These are phyloP conservation scores for Mandrillus leucophaeus DNA, from an alignment of 2,113 vertebrate species.

Conservation along the genomic window DNA sequence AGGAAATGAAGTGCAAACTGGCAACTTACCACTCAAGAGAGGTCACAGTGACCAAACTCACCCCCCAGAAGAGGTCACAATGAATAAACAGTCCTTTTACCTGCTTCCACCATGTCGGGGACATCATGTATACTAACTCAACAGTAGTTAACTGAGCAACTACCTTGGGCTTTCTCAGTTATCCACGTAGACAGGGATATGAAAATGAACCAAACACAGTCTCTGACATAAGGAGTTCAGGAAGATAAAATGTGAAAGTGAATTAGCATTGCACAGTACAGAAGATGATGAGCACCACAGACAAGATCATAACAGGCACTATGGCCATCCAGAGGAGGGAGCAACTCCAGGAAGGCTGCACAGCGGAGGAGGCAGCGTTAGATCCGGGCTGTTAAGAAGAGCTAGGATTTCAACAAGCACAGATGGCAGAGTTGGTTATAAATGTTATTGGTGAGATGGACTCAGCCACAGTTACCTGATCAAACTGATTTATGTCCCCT, in stretches of 20 bases:
- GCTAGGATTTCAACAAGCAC: neutral
- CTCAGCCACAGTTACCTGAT: neutral
- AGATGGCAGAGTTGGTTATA: neutral
- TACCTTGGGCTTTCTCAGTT: neutral
- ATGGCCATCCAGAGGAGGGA: neutral
- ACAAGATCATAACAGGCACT: neutral
- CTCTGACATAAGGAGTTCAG: neutral
- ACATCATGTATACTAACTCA: neutral
- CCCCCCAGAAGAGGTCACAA: neutral
- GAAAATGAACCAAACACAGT: neutral
- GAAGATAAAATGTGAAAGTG: neutral
- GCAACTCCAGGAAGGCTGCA: neutral
- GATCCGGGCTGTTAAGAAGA: neutral
- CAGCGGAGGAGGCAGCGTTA: neutral
- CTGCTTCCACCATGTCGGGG: neutral
- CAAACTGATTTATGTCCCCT: neutral
- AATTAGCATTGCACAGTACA: neutral
- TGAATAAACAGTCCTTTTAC: neutral
- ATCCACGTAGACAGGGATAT: neutral
- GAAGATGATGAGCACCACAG: neutral
- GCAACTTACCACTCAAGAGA: neutral
- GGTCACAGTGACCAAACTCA: neutral
- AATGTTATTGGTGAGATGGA: neutral
- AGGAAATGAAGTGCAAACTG: neutral
- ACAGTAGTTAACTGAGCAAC: neutral